Base-by-base conservation (phyloP, 2,888 invertebrate genomes). In the Pheosia tremula region DNA sequence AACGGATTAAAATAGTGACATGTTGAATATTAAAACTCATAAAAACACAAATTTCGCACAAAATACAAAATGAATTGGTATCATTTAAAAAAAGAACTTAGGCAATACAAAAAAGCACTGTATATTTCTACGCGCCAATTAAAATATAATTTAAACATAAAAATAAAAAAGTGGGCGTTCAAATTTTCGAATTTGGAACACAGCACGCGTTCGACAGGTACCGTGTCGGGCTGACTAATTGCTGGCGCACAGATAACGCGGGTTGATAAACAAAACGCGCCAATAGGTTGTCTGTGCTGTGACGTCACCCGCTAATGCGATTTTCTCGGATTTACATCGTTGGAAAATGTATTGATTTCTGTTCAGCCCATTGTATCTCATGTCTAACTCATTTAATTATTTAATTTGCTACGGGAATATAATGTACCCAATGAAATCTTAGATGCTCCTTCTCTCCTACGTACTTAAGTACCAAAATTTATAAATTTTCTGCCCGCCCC, bases 201-300 rank as follows among this genome's bases (percentile, higher is more conserved):
- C 58, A 71, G 62, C 70, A 77, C 73, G 73, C 81, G 79, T 77
- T 77, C 81, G 72, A 77, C 80, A 81, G 81, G 83, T 84, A 81
- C 8, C 73, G 83, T 79, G 77, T 65, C 78, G 69, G 76, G 69
- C 79, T 81, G 83, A 88, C 87, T 89, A 89, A 89, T 89, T 88
- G 84, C 81, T 78, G 72, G 75, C 78, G 78, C 74, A 83, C 74
- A 88, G 88, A 88, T 88, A 89, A 88, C 80, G 74, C 63, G 59
- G 52, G 71, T 63, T 84, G 88, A 87, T 88, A 89, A 88, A 86
- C 80, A 80, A 82, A 78, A 79, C 69, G 68, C 72, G 74, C 74
- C 78, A 81, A 75, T 77, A 71, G 71, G 68, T 74, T 69, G 65
- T 74, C 71, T 74, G 66, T 67, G 63, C 57, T 55, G 64, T 74